phyloP scores from a whole-genome alignment of 2,888 invertebrate genomes.

The Spodoptera picta region DNA sequence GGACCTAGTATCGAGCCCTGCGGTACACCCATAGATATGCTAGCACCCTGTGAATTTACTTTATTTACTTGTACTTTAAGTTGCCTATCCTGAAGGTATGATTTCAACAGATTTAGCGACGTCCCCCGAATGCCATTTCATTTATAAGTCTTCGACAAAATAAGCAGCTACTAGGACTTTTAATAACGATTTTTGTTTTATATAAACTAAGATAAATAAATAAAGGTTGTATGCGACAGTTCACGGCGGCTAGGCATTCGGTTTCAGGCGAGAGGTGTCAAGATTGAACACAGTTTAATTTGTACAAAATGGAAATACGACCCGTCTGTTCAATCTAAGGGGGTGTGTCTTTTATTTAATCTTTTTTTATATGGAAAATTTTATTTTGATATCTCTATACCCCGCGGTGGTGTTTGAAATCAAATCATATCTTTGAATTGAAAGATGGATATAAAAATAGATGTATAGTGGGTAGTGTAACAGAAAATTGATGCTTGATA shows the following conservation, averaged over 20 bases:
- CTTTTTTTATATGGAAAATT: conserved; percentile 48
- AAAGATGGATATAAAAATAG: conserved; percentile 1
- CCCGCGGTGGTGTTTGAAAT: conserved; percentile 1
- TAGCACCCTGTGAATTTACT: too few species aligned
- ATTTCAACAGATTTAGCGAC: too few species aligned
- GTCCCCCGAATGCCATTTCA: too few species aligned
- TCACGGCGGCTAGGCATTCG: conserved; percentile 58
- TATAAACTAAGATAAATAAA: conserved; percentile 19
- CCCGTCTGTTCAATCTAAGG: conserved; percentile 52
- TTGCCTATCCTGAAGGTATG: too few species aligned
- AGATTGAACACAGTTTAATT: conserved; percentile 67
- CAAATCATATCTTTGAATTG: conserved; percentile 27
- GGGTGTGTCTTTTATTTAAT: conserved; percentile 55
- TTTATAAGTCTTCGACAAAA: too few species aligned
- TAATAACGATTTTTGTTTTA: too few species aligned
- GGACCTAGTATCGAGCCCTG: too few species aligned
- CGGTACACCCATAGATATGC: too few species aligned
- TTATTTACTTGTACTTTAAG: too few species aligned
- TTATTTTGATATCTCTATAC: conserved; percentile 46
- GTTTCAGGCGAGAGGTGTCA: conserved; percentile 55
- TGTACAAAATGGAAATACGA: conserved; percentile 67
- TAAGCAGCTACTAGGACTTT: too few species aligned
- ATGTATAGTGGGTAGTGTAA: too few species aligned
- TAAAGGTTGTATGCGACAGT: conserved; percentile 37
- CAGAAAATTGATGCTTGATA: too few species aligned